These are phyloP conservation scores for Ondatra zibethicus DNA, from an alignment of 2,113 vertebrate species.

Conservation along the genomic window DNA sequence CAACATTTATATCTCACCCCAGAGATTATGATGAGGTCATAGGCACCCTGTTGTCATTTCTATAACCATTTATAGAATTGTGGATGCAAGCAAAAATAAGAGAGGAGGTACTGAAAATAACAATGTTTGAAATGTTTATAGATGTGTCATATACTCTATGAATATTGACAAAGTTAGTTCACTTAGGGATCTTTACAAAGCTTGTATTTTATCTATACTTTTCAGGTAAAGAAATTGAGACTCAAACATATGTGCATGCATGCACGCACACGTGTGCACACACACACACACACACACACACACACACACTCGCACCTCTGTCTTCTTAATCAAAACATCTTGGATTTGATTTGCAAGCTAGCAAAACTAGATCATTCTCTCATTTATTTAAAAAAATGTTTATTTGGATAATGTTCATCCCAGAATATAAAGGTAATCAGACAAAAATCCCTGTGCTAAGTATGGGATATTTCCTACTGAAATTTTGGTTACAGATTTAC, in stretches of 20 bases:
- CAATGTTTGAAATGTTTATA: constrained; percentile 36
- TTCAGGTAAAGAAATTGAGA: background rate
- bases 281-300: background rate
- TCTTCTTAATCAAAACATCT: background rate
- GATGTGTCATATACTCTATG: background rate
- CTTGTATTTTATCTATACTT: background rate
- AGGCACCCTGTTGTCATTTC: background rate
- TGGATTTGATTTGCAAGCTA: constrained; percentile 7
- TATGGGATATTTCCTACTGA: background rate
- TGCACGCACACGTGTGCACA: background rate
- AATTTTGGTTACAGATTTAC: background rate
- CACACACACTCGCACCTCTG: background rate
- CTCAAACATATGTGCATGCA: background rate
- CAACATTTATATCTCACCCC: background rate
- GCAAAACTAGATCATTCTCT: background rate
- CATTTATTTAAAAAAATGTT: constrained; percentile 9
- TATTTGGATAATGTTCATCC: background rate
- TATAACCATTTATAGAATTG: background rate
- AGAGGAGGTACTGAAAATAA: constrained; percentile 5
- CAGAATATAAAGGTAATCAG: background rate
- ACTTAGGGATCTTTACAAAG: background rate
- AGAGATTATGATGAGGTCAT: background rate
- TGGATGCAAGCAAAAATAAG: background rate
- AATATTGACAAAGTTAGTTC: constrained; percentile 8
- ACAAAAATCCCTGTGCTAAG: background rate